These are phyloP conservation scores for Nannospalax galili DNA, from an alignment of 2,113 vertebrate genomes.

Conservation along the genomic window DNA sequence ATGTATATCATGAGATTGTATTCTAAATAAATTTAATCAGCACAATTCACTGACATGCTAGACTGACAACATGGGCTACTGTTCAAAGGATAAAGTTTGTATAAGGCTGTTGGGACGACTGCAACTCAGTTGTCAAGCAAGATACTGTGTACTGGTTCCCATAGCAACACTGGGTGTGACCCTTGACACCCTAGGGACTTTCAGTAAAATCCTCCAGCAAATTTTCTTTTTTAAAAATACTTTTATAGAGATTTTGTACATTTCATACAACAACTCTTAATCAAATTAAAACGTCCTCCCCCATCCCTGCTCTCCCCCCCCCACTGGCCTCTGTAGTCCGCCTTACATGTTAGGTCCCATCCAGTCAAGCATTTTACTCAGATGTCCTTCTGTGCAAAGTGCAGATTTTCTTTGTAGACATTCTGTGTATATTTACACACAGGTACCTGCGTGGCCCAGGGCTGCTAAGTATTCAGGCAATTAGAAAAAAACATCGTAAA, in stretches of 20 bases:
- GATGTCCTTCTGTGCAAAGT: too few species aligned
- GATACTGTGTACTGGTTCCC: conserved; percentile 95
- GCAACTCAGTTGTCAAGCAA: conserved; percentile 91
- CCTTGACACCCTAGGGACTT: conserved; percentile 87
- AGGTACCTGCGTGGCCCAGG: conserved; percentile 96
- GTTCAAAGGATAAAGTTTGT: conserved; percentile 91
- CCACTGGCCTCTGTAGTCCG: too few species aligned
- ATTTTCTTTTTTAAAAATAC: too few species aligned
- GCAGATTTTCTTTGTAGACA: conserved; percentile 92
- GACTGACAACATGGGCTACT: conserved; percentile 99
- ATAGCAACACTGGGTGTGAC: conserved; percentile 93
- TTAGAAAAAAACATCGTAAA: conserved; percentile 87
- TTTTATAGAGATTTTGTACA: too few species aligned
- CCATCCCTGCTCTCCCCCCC: too few species aligned
- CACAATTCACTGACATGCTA: conserved; percentile 99
- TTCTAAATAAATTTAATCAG: conserved; percentile 99
- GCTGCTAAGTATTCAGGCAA: conserved; percentile 95
- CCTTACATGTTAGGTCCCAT: too few species aligned
- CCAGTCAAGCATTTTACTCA: too few species aligned
- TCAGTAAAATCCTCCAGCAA: conserved; percentile 89
- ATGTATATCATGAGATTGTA: conserved; percentile 98
- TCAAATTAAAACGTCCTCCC: too few species aligned
- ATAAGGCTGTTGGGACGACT: conserved; percentile 90
- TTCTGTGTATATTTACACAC: conserved; percentile 88
- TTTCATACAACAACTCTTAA: too few species aligned